Conservation (phyloP, 2,888 invertebrate genomes). For the Julus scanicus region DNA sequence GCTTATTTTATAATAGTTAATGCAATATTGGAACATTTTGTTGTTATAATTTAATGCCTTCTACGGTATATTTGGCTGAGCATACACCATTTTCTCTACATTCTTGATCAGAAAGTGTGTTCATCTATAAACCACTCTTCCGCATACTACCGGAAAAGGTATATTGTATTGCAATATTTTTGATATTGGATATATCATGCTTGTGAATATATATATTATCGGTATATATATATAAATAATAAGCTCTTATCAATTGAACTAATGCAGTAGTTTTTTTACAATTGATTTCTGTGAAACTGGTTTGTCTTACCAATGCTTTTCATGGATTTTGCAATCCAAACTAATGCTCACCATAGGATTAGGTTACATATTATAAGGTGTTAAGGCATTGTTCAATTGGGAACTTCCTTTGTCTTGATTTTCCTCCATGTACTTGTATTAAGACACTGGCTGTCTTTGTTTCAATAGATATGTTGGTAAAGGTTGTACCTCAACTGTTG, state of each 20-base stretch:
- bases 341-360: not conserved
- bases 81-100: not conserved
- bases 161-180: constrained; percentile 15
- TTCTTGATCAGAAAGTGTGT: constrained; percentile 12
- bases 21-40: too few relatives aligned
- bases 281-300: not conserved
- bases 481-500: not conserved
- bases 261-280: not conserved
- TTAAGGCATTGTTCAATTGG: constrained; percentile 21
- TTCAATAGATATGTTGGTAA: constrained; percentile 13
- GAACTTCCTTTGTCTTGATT: not conserved
- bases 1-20: too few relatives aligned
- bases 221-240: not conserved
- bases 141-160: not conserved
- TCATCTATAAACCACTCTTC: not conserved
- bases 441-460: not conserved
- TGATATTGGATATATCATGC: not conserved
- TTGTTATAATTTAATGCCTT: too few relatives aligned
- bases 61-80: not conserved
- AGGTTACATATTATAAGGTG: constrained; percentile 2
- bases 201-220: not conserved
- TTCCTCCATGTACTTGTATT: not conserved
- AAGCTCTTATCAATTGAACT: not conserved
- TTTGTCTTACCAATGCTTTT: constrained; percentile 16
- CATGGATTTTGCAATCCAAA: not conserved